Base-by-base conservation (phyloP, 1,140 invertebrate species). In the Trissolcus basalis region DNA sequence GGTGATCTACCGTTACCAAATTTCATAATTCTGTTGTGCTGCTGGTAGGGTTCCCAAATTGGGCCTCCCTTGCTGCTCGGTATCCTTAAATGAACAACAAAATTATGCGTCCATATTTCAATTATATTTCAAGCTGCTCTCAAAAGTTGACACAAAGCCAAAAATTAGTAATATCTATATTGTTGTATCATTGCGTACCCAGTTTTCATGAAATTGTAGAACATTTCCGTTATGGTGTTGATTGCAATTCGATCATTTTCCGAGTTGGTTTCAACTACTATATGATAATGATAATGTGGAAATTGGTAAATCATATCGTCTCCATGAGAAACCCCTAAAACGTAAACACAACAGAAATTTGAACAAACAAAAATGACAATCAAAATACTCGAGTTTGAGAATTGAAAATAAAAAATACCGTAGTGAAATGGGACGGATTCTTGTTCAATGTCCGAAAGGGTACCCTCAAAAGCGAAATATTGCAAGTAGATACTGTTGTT, bases 291-390 rank as follows among this genome's bases (percentile, higher is more conserved):
- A 4, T 80, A 60, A 56, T 27, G 4, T 83, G 89, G 77, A 64
- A 90, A 89, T 9, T 90, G 56, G 70, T 89, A 91, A 54, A 87
- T 79, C 3, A 90, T 43, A 4, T 90, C 89, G 47, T 91, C 90
- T 0, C 77, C 79, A 65, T 90, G 90, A 9, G 72, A 33, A 0
- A 90, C 84, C 4, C 89, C 90, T 89, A n/a, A 5, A 43, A n/a
- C n/a, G n/a, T n/a, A n/a, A n/a, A n/a, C n/a, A n/a, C n/a, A n/a
- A n/a, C n/a, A n/a, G n/a, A n/a, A n/a, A n/a, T n/a, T 39, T 4
- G 36, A 39, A 11, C 9, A 39, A 6, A 11, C 36, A 39, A 39
- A 39, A 39, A 39, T 35, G n/a, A n/a, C n/a, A n/a, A n/a, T n/a
- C 19, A 27, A 3, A 27, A 6, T 1, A 3, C 6, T 27, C 6